These are phyloP conservation scores for Drosophila cracens DNA, from an alignment of 2,888 invertebrate genomes.

Conservation along the genomic window DNA sequence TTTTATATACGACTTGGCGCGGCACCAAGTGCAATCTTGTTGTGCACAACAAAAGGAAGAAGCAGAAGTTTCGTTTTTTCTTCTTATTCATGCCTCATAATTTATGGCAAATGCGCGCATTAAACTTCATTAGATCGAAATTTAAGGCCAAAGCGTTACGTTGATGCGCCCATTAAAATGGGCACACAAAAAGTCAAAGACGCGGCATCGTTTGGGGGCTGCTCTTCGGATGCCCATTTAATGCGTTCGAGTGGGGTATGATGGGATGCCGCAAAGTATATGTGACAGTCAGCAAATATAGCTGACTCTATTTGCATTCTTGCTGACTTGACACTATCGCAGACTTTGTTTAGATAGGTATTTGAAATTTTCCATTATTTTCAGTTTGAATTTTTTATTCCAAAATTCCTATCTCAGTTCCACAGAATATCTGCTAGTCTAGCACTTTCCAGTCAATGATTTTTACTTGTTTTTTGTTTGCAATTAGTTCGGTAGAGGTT, in stretches of 20 bases:
- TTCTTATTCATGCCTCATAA: constrained; percentile 46
- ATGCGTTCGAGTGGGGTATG: constrained; percentile 15
- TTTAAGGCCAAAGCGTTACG: constrained; percentile 72
- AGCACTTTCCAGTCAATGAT: background rate
- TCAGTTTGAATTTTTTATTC: background rate
- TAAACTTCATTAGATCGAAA: constrained; percentile 79
- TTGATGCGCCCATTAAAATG: constrained; percentile 72
- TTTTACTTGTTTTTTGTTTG: constrained; percentile 43
- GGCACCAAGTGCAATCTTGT: constrained; percentile 48
- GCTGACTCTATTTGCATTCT: background rate
- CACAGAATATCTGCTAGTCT: background rate
- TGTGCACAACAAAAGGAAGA: constrained; percentile 59
- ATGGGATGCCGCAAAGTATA: background rate
- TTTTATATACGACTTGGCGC: constrained; percentile 20
- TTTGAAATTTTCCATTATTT: background rate
- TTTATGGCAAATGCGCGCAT: constrained; percentile 80
- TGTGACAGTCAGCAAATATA: background rate
- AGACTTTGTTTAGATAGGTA: background rate
- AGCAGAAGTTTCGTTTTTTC: constrained; percentile 40
- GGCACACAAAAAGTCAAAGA: constrained; percentile 61
- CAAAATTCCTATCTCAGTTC: rapidly evolving
- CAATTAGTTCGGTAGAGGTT: constrained; percentile 69
- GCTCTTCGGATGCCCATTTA: constrained; percentile 6
- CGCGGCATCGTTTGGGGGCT: constrained; percentile 26
- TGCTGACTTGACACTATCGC: too few relatives aligned